Conservation (phyloP, 35 echinoderm and acorn worm species). For the Anneissia japonica region DNA sequence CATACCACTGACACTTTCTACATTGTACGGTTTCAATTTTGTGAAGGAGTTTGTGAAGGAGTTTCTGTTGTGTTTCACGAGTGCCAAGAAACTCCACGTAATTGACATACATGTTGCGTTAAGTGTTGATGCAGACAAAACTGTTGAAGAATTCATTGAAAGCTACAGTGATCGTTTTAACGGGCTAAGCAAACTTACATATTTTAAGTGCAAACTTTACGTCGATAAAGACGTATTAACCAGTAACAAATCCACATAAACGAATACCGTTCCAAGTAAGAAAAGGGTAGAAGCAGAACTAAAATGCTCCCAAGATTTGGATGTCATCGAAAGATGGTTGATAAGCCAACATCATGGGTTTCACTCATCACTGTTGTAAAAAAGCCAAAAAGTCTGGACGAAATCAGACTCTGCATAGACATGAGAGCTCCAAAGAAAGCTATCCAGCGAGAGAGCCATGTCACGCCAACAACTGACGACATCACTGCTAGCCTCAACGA, state of each 20-base stretch:
- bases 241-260: conserved; percentile 50
- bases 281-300: conserved; percentile 52
- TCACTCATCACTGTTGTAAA: conserved; percentile 31
- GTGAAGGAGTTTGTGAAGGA: conserved; percentile 1
- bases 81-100: not conserved
- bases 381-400: conserved; percentile 21
- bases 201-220: conserved; percentile 44
- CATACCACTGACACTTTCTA: not conserved
- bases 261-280: conserved; percentile 55
- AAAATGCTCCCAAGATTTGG: conserved; percentile 27
- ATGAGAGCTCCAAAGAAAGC: conserved; percentile 34
- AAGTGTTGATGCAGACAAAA: not conserved
- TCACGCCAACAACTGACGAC: conserved; percentile 38
- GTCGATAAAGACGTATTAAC: conserved; percentile 22
- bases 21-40: not conserved
- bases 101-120: not conserved
- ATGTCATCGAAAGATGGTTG: conserved; percentile 33
- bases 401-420: conserved; percentile 43
- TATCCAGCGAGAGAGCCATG: conserved; percentile 25
- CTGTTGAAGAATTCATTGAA: not conserved
- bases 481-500: conserved; percentile 42
- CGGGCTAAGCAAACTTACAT: conserved; percentile 43
- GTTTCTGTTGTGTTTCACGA: not conserved
- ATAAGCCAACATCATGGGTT: conserved; percentile 19
- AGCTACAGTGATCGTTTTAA: conserved; percentile 14